Evolutionary conservation across 2,797 vertebrate genomes (phyloP).

Genomic region (Aulostomus chinensis): DNA sequence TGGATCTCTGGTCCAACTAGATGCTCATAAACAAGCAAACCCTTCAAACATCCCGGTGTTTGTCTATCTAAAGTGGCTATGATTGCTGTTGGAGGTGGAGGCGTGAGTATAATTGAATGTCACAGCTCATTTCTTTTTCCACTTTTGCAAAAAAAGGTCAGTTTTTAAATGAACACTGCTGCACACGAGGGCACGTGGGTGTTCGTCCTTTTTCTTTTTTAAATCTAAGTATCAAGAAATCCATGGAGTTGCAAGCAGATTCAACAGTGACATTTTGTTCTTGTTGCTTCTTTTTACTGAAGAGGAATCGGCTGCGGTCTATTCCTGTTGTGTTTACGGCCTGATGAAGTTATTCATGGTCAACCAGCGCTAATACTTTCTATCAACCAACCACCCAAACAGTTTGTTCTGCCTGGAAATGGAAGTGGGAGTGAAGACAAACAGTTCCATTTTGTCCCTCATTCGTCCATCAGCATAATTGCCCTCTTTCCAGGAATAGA

Average conservation of each 20-base stretch:
- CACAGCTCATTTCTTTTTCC: constrained; percentile 55
- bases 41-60: constrained; percentile 38
- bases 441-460: constrained; percentile 59
- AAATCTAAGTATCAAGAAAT: constrained; percentile 25
- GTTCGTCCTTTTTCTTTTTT: constrained; percentile 14
- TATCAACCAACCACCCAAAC: constrained; percentile 42
- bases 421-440: no score
- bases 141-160: constrained; percentile 53
- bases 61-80: constrained; percentile 44
- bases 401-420: constrained; percentile 47
- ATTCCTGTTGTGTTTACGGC: constrained; percentile 40
- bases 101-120: constrained; percentile 63
- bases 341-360: constrained; percentile 39
- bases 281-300: constrained; percentile 19
- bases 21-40: constrained; percentile 56
- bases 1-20: constrained; percentile 46
- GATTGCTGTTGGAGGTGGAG: constrained; percentile 45
- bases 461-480: constrained; percentile 73
- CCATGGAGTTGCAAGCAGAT: constrained; percentile 24
- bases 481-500: constrained; percentile 73
- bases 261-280: constrained; percentile 24
- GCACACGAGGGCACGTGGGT: constrained; percentile 5
- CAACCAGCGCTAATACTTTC: constrained; percentile 37
- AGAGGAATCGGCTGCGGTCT: constrained; percentile 18
- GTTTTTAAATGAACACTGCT: constrained; percentile 37